Percentiles rank a stretch among this genome's conserved stretches.
phyloP scores from a whole-genome alignment of 2,113 vertebrate genomes.

The Sarotherodon lohbergeri region DNA sequence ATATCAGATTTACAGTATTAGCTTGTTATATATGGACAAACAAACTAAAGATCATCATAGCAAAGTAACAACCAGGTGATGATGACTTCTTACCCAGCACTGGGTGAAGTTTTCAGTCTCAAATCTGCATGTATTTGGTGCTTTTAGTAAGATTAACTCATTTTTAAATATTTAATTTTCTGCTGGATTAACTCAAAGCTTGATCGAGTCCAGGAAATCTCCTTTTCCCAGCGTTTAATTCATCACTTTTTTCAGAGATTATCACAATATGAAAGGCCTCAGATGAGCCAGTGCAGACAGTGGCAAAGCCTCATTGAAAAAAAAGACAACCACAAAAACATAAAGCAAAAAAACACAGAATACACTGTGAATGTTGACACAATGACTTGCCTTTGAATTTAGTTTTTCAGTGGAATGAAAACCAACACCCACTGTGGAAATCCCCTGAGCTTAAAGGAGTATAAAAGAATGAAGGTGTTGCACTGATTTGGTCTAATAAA shows the following conservation, averaged over 20 bases:
- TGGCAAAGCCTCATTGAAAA: background rate
- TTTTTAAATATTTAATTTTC: background rate
- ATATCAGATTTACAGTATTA: background rate
- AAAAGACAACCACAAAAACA: background rate
- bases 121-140: background rate
- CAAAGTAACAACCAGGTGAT: background rate
- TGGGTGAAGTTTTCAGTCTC: background rate
- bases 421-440: background rate
- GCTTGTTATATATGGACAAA: background rate
- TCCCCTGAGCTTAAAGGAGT: background rate
- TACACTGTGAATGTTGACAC: background rate
- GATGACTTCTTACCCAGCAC: background rate
- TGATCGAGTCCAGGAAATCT: conserved; percentile 9
- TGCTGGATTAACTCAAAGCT: conserved; percentile 30
- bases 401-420: background rate
- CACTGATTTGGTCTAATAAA: background rate
- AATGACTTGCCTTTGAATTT: background rate
- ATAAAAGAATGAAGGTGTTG: background rate
- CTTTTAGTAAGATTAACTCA: background rate
- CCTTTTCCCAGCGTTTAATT: background rate
- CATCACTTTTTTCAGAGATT: conserved; percentile 16
- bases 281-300: background rate
- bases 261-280: conserved; percentile 4
- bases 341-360: background rate
- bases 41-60: background rate